Base-by-base conservation (phyloP, 2,797 vertebrate genomes). In the Gadopsis bispinosus region DNA sequence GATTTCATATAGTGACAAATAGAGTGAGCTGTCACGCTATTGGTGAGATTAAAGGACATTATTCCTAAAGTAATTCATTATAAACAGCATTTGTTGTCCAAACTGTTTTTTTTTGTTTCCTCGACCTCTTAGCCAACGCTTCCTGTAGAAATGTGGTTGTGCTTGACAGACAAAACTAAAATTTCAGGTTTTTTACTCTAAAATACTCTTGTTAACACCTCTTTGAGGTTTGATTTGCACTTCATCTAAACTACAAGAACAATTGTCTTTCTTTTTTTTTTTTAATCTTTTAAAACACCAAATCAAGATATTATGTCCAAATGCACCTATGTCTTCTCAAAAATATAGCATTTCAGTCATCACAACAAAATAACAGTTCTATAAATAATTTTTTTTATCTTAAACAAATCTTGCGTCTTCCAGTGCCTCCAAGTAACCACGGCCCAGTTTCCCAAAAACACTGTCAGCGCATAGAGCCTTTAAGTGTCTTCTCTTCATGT, bases 331-430 rank as follows among this genome's bases (percentile, higher is more conserved):
- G 80, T 94, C 93, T 92, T 96, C 95, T 96, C 95, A 95, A 98
- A 98, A 99, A 98, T 98, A 99, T 96, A 99, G 95, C 96, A 95
- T 96, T 96, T 96, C 93, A 94, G 91, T 96, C 95, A 89, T 97
- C 95, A 95, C 95, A 94, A 93, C 94, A 96, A 95, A 95, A 95
- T 96, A 94, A 95, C 93, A 94, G 93, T 95, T 96, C 96, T 96
- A 95, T 93, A 96, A 96, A 96, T 95, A 86, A 77, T 91, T 75
- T 66, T 75, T 66, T 87, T 85, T 56, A 69, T 85, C 79, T 92
- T 87, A 79, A 89, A 92, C 91, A 93, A 84, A 84, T 81, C 90
- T 77, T 74, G 75, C 59, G 16, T 83, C 76, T 87, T 93, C 81
- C 72, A 22, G 65, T 79, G 88, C 77, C 79, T 60, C 79, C 83